Evolutionary conservation across 2,888 invertebrate species (phyloP).

Genomic region (Frankliniella intonsa): DNA sequence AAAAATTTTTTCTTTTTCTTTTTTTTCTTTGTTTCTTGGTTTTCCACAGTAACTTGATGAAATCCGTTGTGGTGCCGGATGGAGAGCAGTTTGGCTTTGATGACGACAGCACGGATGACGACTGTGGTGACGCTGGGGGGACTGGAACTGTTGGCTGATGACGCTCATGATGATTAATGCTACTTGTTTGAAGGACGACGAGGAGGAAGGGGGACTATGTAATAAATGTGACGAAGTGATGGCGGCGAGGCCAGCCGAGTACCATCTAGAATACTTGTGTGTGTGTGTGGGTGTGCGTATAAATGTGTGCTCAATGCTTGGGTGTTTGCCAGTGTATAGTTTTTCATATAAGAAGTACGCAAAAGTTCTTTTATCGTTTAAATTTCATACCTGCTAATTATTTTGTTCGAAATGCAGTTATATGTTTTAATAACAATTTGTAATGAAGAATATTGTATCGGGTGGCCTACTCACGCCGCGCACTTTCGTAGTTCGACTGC

Average conservation of each 20-base stretch:
- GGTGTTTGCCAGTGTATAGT: too few species aligned
- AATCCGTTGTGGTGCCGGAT: neutral
- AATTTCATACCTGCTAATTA: too few species aligned
- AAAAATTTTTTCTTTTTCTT: neutral
- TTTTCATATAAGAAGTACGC: too few species aligned
- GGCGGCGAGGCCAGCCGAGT: neutral
- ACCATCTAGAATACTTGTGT: too few species aligned
- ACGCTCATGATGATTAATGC: constrained; percentile 22
- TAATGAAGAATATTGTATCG: too few species aligned
- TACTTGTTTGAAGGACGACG: constrained; percentile 19
- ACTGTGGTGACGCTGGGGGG: neutral
- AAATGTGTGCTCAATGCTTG: too few species aligned
- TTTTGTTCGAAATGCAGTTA: too few species aligned
- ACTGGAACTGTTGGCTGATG: neutral
- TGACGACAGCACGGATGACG: neutral
- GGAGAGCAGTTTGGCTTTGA: neutral
- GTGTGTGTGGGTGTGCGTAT: too few species aligned
- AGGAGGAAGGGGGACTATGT: neutral
- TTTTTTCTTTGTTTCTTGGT: neutral
- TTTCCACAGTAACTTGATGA: neutral
- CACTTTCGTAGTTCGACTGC: too few species aligned
- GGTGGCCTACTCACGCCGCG: too few species aligned
- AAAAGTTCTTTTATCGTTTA: too few species aligned
- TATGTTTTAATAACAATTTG: too few species aligned
- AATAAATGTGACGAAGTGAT: constrained; percentile 18